A percentile compares a stretch with the other conserved stretches of the same genome.
Conservation (phyloP, 2,797 vertebrate genomes). For the Crenichthys baileyi region DNA sequence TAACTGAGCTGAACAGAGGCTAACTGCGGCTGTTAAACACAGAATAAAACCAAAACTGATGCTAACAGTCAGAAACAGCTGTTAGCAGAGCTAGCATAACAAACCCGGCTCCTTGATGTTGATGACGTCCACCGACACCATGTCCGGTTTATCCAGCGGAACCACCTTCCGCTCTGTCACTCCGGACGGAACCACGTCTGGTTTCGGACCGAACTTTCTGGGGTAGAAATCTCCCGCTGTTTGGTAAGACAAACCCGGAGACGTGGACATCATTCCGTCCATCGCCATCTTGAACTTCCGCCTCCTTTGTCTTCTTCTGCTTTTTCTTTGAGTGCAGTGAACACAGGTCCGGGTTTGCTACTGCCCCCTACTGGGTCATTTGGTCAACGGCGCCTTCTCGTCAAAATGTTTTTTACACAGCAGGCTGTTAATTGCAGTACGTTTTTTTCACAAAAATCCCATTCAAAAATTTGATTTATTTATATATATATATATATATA, state of each 20-base stretch:
- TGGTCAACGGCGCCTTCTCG: conserved; percentile 17
- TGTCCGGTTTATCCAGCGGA: conserved; percentile 81
- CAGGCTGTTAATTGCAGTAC: too few species aligned
- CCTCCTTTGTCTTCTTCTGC: neutral
- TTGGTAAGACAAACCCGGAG: conserved; percentile 71
- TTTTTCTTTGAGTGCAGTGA: neutral
- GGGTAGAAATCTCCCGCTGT: conserved; percentile 78
- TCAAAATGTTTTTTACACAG: neutral
- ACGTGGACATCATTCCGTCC: conserved; percentile 81
- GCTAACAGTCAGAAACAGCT: neutral
- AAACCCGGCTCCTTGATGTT: conserved; percentile 78
- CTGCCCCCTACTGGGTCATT: neutral
- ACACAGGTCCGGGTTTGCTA: neutral
- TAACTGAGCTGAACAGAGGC: neutral
- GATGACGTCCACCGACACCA: conserved; percentile 83
- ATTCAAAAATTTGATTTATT: too few species aligned
- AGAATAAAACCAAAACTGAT: too few species aligned
- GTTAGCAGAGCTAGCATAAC: conserved; percentile 73
- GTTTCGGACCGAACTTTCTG: conserved; percentile 81
- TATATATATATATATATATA: too few species aligned
- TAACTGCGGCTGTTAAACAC: neutral
- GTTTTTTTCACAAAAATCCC: too few species aligned
- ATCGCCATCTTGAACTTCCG: conserved; percentile 75
- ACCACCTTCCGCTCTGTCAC: conserved; percentile 82
- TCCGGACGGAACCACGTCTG: conserved; percentile 84